Evolutionary conservation across 2,888 invertebrate species (phyloP), one percentile per base, ranked within the genome.

Genomic region (Eristalis arbustorum): DNA sequence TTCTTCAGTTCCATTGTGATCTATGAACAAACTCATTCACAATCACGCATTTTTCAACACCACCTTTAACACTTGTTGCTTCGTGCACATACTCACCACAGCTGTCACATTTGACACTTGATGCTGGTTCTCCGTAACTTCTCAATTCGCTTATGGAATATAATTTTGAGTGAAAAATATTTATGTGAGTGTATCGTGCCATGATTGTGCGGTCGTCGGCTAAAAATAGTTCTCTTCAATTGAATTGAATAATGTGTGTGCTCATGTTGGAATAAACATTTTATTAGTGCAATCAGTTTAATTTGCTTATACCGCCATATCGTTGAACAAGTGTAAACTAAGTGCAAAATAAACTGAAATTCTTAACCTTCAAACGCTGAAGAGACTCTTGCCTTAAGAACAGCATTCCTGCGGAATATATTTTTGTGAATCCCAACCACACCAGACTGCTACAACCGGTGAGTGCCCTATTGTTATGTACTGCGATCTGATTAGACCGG

Each of bases 171-270:
- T 49, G 49, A 13, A 59, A 57, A 40, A 22, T 28, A n/a, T n/a
- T n/a, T 25, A n/a, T 42, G 25, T 56, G 31, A 59, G 56, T 63
- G 31, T 31, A 34, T n/a, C 37, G 22, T 75, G 18, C 4, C 13
- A 25, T 10, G n/a, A 23, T 62, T 72, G 42, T 61, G 49, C 67
- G 61, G 31, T 73, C 66, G 73, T 61, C 28, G 25, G 59, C 67
- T 68, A 73, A 79, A 73, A 67, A 73, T 72, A 78, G 13, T 49
- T 69, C 57, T 18, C 49, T 57, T 25, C 42, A 67, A 73, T n/a
- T 40, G 34, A 73, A 79, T 79, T 73, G 49, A 66, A 71, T 71
- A 72, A 71, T 78, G 59, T 59, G 40, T 64, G 64, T 18, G 59
- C 23, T 4, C 37, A 23, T 59, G 25, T 25, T 28, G 11, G 18